Conservation (phyloP, 2,888 invertebrate genomes). For the Volucella bombylans region DNA sequence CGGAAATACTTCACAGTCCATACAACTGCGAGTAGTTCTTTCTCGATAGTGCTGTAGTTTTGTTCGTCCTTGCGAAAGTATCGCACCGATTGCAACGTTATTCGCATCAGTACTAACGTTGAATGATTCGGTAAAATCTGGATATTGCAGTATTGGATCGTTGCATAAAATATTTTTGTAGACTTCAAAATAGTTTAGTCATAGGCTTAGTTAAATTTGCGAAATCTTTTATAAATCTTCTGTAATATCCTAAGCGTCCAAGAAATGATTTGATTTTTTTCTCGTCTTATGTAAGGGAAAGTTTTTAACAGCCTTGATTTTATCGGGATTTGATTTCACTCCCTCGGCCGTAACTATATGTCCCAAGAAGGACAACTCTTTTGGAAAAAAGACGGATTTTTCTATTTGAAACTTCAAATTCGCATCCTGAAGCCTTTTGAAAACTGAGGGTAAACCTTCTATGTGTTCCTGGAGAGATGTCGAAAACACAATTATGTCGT, state of each 20-base stretch:
- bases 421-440: conserved; percentile 68
- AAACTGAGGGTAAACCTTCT: conserved; percentile 50
- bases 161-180: conserved; percentile 49
- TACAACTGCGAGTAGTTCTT: conserved; percentile 77
- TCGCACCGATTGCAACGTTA: too few relatives aligned
- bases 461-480: too few relatives aligned
- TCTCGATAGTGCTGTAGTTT: conserved; percentile 77
- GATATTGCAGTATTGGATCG: conserved; percentile 56
- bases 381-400: conserved; percentile 44
- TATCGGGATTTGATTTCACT: conserved; percentile 75
- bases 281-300: conserved; percentile 20
- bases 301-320: conserved; percentile 26
- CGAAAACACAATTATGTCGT: too few relatives aligned
- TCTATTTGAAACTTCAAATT: conserved; percentile 75
- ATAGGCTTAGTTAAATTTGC: too few relatives aligned
- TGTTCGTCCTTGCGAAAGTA: too few relatives aligned
- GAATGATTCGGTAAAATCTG: conserved; percentile 34
- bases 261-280: conserved; percentile 70
- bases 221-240: conserved; percentile 57
- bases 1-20: conserved; percentile 78
- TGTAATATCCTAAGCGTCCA: conserved; percentile 60
- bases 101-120: conserved; percentile 62
- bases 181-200: conserved; percentile 25
- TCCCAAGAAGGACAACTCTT: too few relatives aligned
- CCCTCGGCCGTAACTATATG: conserved; percentile 73